Evolutionary conservation across 2,888 invertebrate species (phyloP), one percentile per base, ranked within the genome.

Genomic region (Onthophagus sagittarius): DNA sequence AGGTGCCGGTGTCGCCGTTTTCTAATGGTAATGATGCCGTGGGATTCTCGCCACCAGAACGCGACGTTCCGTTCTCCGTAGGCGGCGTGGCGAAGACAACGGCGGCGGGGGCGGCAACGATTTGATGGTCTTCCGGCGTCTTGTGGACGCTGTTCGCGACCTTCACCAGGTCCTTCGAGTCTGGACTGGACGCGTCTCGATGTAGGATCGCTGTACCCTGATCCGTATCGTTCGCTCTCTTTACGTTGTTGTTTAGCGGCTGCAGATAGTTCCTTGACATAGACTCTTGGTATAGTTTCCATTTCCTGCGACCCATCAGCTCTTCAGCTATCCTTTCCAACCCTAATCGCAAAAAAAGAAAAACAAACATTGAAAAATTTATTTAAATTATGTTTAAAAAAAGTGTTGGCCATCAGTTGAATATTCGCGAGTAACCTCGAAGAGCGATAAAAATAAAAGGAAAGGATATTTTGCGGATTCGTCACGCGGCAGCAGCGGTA

Each of bases 241-340:
- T 84, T 79, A 83, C 83, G 82, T 85, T 85, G 85, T 84, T 84
- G 85, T 84, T 84, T 81, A 84, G 80, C 78, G 85, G 85, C 84
- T 84, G 83, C 80, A 85, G 82, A 82, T 85, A 85, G 84, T 82
- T 85, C 82, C 85, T 85, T 80, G 84, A 84, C 84, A 85, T 85
- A 81, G 85, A 85, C 89, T 95, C 94, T 91, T 94, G 95, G 88
- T 94, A 95, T 89, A 93, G 91, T 91, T 94, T 94, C 95, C 95
- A 95, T 95, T 93, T 94, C 93, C 94, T 93, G 90, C 94, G 93
- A 90, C 95, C 95, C 95, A 95, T 95, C 92, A 95, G 94, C 93
- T 95, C 95, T 90, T 95, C 95, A 90, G 95, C 95, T 90, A 95
- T 94, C 90, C 94, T 93, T 94, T 95, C 95, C 94, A 95, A 91